Base-by-base conservation (phyloP, 2,797 vertebrate genomes). In the Halcyon chelicuti region DNA sequence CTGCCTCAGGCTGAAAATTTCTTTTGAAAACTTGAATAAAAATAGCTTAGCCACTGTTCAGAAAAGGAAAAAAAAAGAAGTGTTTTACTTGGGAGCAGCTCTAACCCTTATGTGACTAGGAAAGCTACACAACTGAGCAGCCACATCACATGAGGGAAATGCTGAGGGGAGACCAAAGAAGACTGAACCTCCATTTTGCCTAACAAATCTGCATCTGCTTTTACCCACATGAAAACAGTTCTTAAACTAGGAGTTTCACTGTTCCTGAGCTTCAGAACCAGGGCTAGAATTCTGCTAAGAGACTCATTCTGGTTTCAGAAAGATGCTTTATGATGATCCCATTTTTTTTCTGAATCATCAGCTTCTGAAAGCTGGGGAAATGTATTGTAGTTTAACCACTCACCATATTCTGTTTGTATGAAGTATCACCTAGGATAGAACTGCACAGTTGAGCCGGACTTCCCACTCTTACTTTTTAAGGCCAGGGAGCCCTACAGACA, bases 11-110 rank as follows among this genome's bases (percentile, higher is more conserved):
- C 91, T 29, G 78, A 86, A 90, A 11, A 10, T 58, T 93, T 95
- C 79, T 74, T 95, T 97, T 93, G 91, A 94, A 94, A 91, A 86
- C 54, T 94, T 67, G 75, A 81, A 90, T 73, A 91, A 93, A 95
- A 96, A 95, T 96, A 96, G 81, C 89, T 67, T 74, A 86, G 58
- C 40, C 46, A 72, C 54, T 95, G 94, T 83, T 76, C 57, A 65
- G 54, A 79, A 90, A 73, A 85, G 61, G 42, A 42, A 40, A 49
- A 66, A 63, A 46, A 57, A 66, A 63, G 39, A 19, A 44, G 17
- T 25, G 5, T 57, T 91, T 83, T 83, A 33, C 46, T 91, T 21
- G 57, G 76, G 42, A 83, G 22, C 16, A 65, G 58, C 58, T 83
- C 26, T 82, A 95, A 76, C 52, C 29, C 26, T 61, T 82, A 14